phyloP scores from a whole-genome alignment of 2,113 vertebrate species.

The Salvelinus fontinalis region DNA sequence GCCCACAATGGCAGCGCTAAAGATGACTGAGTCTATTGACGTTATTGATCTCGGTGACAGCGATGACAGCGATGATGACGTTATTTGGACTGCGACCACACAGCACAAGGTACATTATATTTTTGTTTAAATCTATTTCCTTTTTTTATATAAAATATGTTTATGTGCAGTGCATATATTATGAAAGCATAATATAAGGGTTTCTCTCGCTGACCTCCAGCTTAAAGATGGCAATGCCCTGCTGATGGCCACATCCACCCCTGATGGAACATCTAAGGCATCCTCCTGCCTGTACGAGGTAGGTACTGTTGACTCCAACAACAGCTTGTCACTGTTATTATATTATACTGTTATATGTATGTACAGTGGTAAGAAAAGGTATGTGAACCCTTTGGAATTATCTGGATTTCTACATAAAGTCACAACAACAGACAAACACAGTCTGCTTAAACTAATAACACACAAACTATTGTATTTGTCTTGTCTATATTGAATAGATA shows the following conservation, averaged over 20 bases:
- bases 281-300: constrained; percentile 13
- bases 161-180: neutral
- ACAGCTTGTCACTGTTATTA: neutral
- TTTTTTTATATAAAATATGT: neutral
- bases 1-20: neutral
- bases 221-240: neutral
- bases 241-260: neutral
- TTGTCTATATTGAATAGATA: too few species aligned
- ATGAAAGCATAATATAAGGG: neutral
- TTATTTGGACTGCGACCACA: neutral
- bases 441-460: too few species aligned
- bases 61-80: constrained; percentile 13
- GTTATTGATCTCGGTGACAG: constrained; percentile 9
- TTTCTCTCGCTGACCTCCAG: neutral
- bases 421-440: too few species aligned
- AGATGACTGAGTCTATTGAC: neutral
- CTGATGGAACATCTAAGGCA: neutral
- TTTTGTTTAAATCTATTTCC: neutral
- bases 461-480: too few species aligned
- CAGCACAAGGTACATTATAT: neutral
- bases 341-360: too few species aligned
- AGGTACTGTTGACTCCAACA: neutral
- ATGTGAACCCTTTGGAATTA: too few species aligned
- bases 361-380: too few species aligned
- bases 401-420: too few species aligned